Conservation (phyloP, 2,113 vertebrate genomes). For the Zosterops japonicus region DNA sequence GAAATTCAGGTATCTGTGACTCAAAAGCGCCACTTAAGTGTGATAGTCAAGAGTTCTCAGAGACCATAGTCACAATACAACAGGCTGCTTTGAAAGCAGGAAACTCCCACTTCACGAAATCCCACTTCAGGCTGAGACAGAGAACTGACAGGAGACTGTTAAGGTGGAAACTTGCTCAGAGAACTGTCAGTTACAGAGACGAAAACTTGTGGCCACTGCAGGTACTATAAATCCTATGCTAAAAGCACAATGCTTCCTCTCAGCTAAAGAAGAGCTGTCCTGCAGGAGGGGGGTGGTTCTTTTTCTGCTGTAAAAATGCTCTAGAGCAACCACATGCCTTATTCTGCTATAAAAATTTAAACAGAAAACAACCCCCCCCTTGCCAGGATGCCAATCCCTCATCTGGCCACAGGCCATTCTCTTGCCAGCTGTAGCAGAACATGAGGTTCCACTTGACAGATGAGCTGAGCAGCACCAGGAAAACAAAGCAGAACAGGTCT, state of each 20-base stretch:
- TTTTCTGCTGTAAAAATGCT: background rate
- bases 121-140: background rate
- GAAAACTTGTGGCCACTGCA: background rate
- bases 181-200: background rate
- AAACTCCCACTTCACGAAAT: background rate
- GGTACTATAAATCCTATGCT: background rate
- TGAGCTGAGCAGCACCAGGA: background rate
- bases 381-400: background rate
- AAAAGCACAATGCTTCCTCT: background rate
- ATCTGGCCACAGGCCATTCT: rapidly evolving
- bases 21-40: background rate
- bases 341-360: background rate
- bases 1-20: background rate
- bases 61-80: background rate
- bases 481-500: background rate
- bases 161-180: background rate
- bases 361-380: background rate
- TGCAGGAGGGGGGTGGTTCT: background rate
- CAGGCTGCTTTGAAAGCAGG: background rate
- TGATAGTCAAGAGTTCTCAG: background rate
- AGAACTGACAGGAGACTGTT: background rate
- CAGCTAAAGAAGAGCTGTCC: background rate
- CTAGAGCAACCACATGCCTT: background rate
- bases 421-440: background rate
- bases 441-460: background rate